Base-by-base conservation (phyloP, 1,140 invertebrate genomes). In the Hyposmocoma kahamanoa region DNA sequence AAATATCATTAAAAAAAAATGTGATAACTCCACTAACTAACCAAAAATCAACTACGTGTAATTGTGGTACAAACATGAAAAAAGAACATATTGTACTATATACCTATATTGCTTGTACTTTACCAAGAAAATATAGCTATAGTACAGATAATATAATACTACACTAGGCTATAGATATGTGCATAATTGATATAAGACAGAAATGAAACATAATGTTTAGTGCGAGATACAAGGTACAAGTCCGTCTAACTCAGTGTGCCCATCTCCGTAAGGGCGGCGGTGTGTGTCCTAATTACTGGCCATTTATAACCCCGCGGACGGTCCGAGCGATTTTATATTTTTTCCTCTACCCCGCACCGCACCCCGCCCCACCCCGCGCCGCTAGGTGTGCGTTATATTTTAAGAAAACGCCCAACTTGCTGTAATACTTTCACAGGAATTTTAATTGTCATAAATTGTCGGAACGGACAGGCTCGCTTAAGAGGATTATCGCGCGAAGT, bases 251-350 rank as follows among this genome's bases (percentile, higher is more conserved):
- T 6, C 20, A 28, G 49, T 60, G 49, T 56, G 49, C 9, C 52
- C 20, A 18, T n/a, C 13, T 15, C 61, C 34, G 34, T 26, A 30
- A 5, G 41, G 53, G 60, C 55, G 58, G 56, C 65, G 70, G 64
- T 67, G 68, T 69, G 60, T 64, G 66, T 56, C 59, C 77, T 78
- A 81, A 81, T 81, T 81, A 81, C 77, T 60, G 53, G 53, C 72
- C 74, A 76, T 81, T 78, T 74, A 78, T 76, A 74, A 78, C 69
- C n/a, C 59, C 64, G 66, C 65, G 70, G 64, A 57, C 62, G 48
- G 67, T 72, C 74, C 72, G 67, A 68, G 65, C 66, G 59, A 70
- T 76, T 78, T 76, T 78, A 36, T 36, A 36, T 36, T 36, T 36
- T 36, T 36, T 36, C 15, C 32, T 17, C 15, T 30, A 13, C 6